phyloP scores from a whole-genome alignment of 2,113 vertebrate genomes.

The Anthoscopus minutus region DNA sequence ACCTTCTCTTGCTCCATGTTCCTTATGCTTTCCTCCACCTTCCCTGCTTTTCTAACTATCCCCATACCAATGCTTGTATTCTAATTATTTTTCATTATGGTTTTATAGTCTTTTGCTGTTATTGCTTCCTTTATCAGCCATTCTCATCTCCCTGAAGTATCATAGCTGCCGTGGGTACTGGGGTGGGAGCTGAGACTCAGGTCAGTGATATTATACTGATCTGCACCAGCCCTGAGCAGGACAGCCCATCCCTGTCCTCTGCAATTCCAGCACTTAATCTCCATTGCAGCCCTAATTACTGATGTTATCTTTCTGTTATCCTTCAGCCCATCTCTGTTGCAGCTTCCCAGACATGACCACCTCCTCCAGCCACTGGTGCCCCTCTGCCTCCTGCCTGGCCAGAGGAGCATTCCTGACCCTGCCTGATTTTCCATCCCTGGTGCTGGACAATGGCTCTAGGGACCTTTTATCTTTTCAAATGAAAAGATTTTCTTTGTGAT shows the following conservation, averaged over 20 bases:
- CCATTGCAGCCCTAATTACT: not conserved
- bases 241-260: not conserved
- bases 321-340: not conserved
- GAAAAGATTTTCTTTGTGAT: not conserved
- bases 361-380: not conserved
- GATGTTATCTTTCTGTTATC: not conserved
- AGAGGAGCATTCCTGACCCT: not conserved
- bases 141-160: not conserved
- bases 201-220: not conserved
- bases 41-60: not conserved
- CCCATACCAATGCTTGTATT: not conserved
- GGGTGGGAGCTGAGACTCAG: not conserved
- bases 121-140: not conserved
- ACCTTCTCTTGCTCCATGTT: not conserved
- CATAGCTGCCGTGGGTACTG: not conserved
- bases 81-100: conserved; percentile 35
- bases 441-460: not conserved
- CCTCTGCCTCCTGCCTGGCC: not conserved
- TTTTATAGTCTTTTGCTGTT: not conserved
- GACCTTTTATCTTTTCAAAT: not conserved
- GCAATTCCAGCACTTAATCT: not conserved
- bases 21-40: not conserved
- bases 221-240: not conserved
- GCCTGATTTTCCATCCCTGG: not conserved
- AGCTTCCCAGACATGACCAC: not conserved